Conservation (phyloP, 2,113 vertebrate species). For the Ailurus styani region DNA sequence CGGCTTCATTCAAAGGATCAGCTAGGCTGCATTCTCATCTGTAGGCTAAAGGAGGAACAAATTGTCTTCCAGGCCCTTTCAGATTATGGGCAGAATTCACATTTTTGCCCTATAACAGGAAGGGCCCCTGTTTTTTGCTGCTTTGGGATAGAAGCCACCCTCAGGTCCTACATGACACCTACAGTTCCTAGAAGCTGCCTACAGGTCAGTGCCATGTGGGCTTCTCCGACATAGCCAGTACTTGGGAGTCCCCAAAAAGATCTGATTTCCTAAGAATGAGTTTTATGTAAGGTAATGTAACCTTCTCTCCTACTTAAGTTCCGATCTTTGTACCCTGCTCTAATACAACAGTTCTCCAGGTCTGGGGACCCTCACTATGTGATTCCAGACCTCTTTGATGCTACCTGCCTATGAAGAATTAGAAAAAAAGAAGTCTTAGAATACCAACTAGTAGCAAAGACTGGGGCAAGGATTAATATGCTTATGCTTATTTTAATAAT, state of each 20-base stretch:
- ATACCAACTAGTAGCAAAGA: background rate
- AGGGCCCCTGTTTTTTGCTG: background rate
- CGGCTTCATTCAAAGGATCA: background rate
- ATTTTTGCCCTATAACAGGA: background rate
- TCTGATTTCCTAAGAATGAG: background rate
- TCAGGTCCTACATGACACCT: background rate
- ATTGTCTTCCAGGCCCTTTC: background rate
- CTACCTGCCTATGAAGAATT: background rate
- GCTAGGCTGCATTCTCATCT: background rate
- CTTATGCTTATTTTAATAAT: background rate
- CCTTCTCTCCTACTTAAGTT: background rate
- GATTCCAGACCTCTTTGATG: background rate
- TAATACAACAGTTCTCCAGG: background rate
- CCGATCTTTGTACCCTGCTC: background rate
- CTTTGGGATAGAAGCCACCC: background rate
- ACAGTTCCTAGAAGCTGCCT: background rate
- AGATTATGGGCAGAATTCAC: background rate
- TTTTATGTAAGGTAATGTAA: background rate
- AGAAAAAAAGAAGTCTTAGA: background rate
- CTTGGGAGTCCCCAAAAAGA: background rate
- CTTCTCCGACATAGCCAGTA: background rate
- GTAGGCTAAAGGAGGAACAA: background rate
- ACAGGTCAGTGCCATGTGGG: background rate
- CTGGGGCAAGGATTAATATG: background rate
- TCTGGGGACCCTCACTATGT: background rate